Percentiles rank a stretch among this genome's conserved stretches.
phyloP scores from a whole-genome alignment of 2,113 vertebrate species.

The Melanotaenia duboulayi region DNA sequence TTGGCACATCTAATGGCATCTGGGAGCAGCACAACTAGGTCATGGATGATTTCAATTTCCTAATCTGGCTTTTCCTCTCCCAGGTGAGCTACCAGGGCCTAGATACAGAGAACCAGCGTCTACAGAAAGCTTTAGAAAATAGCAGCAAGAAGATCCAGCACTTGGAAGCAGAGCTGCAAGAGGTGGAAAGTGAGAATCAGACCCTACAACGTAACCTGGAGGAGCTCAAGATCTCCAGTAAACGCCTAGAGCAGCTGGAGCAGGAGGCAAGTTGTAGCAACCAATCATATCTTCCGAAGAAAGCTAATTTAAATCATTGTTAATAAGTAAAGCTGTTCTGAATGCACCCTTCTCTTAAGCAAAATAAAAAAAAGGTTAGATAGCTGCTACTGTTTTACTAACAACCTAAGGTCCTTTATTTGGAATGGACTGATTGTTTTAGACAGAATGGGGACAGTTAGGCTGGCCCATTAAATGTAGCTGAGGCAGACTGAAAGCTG shows the following conservation, averaged over 20 bases:
- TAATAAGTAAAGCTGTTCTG: neutral
- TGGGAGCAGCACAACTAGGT: conserved; percentile 59
- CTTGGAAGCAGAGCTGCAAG: conserved; percentile 92
- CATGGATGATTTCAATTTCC: conserved; percentile 49
- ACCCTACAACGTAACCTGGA: conserved; percentile 92
- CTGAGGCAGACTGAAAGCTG: neutral
- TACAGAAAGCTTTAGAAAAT: conserved; percentile 96
- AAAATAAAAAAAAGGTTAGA: neutral
- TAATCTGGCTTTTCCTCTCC: conserved; percentile 37
- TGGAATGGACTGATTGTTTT: conserved; percentile 20
- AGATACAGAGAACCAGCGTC: conserved; percentile 96
- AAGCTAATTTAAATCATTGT: neutral
- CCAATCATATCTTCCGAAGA: neutral
- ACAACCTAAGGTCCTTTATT: conserved; percentile 6
- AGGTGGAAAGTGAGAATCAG: conserved; percentile 95
- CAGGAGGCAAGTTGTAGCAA: conserved; percentile 81
- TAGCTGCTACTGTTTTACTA: conserved; percentile 9
- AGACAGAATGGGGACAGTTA: conserved; percentile 42
- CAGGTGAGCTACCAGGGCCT: conserved; percentile 94
- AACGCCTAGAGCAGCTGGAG: conserved; percentile 94
- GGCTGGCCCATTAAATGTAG: conserved; percentile 18
- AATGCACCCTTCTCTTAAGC: neutral
- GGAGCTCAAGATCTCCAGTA: conserved; percentile 97
- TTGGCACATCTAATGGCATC: neutral
- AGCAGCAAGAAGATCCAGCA: conserved; percentile 97